Base-by-base conservation (phyloP, 2,888 invertebrate species). In the Drosophila barbarae region DNA sequence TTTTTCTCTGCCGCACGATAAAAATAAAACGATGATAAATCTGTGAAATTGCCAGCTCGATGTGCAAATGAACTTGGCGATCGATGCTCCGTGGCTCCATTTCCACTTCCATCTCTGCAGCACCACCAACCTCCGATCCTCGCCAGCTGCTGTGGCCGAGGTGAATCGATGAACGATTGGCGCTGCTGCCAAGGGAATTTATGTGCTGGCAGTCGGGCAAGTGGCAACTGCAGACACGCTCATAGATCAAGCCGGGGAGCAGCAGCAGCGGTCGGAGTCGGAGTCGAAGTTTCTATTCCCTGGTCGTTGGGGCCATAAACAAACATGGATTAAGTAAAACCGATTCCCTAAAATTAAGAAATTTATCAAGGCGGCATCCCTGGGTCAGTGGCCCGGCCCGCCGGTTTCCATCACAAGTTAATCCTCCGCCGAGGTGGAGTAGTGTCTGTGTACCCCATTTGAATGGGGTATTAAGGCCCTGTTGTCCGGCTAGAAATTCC, bases 31-130 rank as follows among this genome's bases (percentile, higher is more conserved):
- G 60, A 80, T 76, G 71, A 81, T 84, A 84, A 84, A 76, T 81
- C 82, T 74, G 63, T 52, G 63, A 79, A 82, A 74, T 68, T 60
- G 65, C 60, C 66, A 34, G 35, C 46, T 58, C 65, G 51, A 56
- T 68, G 74, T 73, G 84, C 84, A 84, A 77, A 84, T 81, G 78
- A 79, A 77, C 71, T 49, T 60, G 55, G 49, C 35, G 67, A 72
- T 68, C 67, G 67, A 58, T 44, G 51, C 59, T 64, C 67, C 52
- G 41, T 63, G 59, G 63, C 51, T 69, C 49, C 68, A 69, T 47
- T 56, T 61, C 54, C 47, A 63, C n/a, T 47, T 66, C 38, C 74
- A 65, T 12, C 28, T n/a, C 32, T 2, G 38, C 36, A 5, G 36
- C 36, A 15, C 38, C 36, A 15, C 38, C 38, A 63, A 34, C 32